Evolutionary conservation across 1,140 invertebrate genomes (phyloP).

Genomic region (Maconellicoccus hirsutus): DNA sequence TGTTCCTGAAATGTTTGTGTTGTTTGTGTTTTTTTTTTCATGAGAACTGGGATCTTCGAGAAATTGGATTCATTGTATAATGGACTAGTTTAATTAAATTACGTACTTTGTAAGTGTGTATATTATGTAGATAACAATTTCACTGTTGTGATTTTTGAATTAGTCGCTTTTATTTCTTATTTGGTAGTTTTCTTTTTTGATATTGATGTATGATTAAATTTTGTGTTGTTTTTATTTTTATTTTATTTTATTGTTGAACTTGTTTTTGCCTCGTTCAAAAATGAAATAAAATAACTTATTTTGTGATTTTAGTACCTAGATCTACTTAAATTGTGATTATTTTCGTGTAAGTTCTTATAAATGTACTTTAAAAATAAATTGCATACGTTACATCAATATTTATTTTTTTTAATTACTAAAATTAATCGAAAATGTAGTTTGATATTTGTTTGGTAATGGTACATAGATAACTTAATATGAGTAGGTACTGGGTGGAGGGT

Average conservation of each 20-base stretch:
- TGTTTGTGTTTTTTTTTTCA: not conserved
- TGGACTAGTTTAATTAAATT: not conserved
- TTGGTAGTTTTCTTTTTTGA: not conserved
- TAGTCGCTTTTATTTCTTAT: not conserved
- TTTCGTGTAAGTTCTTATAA: not conserved
- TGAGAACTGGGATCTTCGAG: not conserved
- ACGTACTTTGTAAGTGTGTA: too few relatives aligned
- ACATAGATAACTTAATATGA: too few relatives aligned
- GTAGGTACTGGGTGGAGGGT: too few relatives aligned
- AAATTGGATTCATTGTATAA: not conserved
- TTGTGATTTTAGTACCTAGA: not conserved
- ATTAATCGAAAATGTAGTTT: too few relatives aligned
- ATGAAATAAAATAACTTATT: not conserved
- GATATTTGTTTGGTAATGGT: too few relatives aligned
- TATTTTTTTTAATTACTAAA: too few relatives aligned
- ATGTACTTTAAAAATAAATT: not conserved
- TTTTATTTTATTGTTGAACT: not conserved
- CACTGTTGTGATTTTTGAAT: not conserved
- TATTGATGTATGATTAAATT: not conserved
- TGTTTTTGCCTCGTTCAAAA: not conserved
- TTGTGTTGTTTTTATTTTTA: not conserved
- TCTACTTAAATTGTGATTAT: not conserved
- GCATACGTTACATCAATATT: too few relatives aligned
- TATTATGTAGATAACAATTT: not conserved
- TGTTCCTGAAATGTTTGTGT: not conserved